These are phyloP conservation scores for Bradypodion ventrale DNA, from an alignment of 2,797 vertebrate species.

Conservation along the genomic window DNA sequence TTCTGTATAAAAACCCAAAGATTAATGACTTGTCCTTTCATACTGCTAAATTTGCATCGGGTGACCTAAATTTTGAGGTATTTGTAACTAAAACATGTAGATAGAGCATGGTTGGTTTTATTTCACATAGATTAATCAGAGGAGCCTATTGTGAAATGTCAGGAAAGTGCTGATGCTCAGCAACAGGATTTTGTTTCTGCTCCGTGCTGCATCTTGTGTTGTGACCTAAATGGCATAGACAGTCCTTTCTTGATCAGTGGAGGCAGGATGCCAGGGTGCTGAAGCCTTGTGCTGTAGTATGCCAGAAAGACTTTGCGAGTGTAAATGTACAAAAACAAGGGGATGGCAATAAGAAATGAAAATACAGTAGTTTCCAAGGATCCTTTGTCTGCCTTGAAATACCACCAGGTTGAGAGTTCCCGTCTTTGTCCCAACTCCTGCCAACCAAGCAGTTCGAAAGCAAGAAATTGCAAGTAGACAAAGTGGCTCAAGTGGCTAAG, in stretches of 20 bases:
- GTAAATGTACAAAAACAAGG: slow-evolving; percentile 53
- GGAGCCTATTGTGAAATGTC: slow-evolving; percentile 53
- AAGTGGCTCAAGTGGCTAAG: too few species aligned
- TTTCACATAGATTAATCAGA: slow-evolving; percentile 59
- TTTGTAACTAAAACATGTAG: slow-evolving; percentile 22
- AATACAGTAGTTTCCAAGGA: slow-evolving; percentile 26
- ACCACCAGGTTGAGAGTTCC: slow-evolving; percentile 26
- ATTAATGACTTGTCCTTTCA: slow-evolving; percentile 30
- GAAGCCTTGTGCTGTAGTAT: slow-evolving; percentile 48
- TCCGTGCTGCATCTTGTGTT: slow-evolving; percentile 40
- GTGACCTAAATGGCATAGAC: slow-evolving; percentile 72
- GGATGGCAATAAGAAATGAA: slow-evolving; percentile 50
- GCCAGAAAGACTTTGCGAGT: slow-evolving; percentile 50
- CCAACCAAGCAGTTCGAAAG: too few species aligned
- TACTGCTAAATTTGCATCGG: slow-evolving; percentile 56
- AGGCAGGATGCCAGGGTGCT: slow-evolving; percentile 37
- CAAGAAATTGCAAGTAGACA: too few species aligned
- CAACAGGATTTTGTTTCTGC: slow-evolving; percentile 22
- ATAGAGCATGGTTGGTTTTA: slow-evolving; percentile 56
- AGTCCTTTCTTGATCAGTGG: slow-evolving; percentile 40
- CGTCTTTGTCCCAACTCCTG: too few species aligned
- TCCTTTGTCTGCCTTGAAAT: slow-evolving; percentile 21
- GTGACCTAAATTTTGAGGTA: slow-evolving; percentile 38
- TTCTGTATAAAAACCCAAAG: slow-evolving; percentile 8
- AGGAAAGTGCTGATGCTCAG: slow-evolving; percentile 27